These are phyloP conservation scores for Drosophila mettleri DNA, from an alignment of 2,888 invertebrate genomes.

Conservation along the genomic window DNA sequence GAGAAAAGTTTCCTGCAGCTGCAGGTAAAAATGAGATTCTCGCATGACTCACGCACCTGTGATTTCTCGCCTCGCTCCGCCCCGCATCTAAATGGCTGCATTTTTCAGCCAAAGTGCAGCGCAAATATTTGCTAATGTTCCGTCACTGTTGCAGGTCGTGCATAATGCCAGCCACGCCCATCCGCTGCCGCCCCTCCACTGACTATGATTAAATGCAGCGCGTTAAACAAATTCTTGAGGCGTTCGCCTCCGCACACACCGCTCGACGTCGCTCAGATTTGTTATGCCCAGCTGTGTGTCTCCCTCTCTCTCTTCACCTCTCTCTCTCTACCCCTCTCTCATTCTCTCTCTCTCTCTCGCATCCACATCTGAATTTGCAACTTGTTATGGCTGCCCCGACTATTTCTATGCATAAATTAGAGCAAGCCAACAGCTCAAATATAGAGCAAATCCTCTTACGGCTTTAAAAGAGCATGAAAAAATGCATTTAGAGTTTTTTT, in stretches of 20 bases:
- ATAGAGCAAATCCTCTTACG: not conserved
- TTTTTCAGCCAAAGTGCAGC: constrained; percentile 73
- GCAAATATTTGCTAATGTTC: constrained; percentile 81
- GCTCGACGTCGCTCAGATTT: constrained; percentile 58
- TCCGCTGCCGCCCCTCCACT: constrained; percentile 14
- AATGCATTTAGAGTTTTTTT: not conserved
- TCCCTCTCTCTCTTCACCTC: constrained; percentile 5
- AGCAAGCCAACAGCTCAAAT: constrained; percentile 8
- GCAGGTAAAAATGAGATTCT: constrained; percentile 61
- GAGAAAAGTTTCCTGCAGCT: not conserved
- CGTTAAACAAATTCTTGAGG: constrained; percentile 73
- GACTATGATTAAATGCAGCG: constrained; percentile 71
- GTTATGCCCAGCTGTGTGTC: constrained; percentile 39
- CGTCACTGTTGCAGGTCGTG: constrained; percentile 40
- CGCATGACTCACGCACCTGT: constrained; percentile 66
- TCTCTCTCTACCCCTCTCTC: too few relatives aligned
- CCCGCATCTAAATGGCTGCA: constrained; percentile 58
- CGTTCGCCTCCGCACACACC: constrained; percentile 41
- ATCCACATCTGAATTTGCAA: constrained; percentile 45
- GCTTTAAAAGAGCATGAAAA: not conserved
- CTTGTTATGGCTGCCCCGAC: constrained; percentile 26
- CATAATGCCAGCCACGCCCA: constrained; percentile 48
- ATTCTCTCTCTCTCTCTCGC: too few relatives aligned
- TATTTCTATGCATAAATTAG: constrained; percentile 67
- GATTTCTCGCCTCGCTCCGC: constrained; percentile 28